Evolutionary conservation across 2,888 invertebrate species (phyloP).

Genomic region (Oscheius sp.): DNA sequence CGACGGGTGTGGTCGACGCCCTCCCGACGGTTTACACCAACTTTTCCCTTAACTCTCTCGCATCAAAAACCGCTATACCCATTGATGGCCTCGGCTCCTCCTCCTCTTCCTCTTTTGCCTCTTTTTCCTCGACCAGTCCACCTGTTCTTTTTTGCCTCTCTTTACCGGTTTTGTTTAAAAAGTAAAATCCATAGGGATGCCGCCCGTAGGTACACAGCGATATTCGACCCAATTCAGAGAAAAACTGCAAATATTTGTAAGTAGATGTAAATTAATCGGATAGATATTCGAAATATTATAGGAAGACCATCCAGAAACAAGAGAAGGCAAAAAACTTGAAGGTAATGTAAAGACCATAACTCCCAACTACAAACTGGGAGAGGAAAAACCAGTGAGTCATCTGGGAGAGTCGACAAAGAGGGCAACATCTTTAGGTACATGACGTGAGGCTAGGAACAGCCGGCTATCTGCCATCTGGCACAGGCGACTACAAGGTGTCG

Average conservation of each 20-base stretch:
- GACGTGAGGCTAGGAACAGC: constrained; percentile 55
- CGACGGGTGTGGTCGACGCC: constrained; percentile 23
- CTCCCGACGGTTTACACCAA: constrained; percentile 9
- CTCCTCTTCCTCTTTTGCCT: constrained; percentile 4
- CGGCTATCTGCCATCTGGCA: constrained; percentile 58
- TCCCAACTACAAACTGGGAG: constrained; percentile 68
- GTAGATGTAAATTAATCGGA: not conserved
- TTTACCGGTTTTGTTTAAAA: no score
- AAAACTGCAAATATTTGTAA: constrained; percentile 38
- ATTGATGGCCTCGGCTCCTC: not conserved
- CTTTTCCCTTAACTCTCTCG: constrained; percentile 19
- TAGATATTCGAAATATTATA: constrained; percentile 33
- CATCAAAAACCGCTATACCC: constrained; percentile 20
- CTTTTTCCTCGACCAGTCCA: not conserved
- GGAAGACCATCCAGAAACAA: constrained; percentile 58
- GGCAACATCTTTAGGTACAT: constrained; percentile 36
- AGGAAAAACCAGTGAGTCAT: constrained; percentile 58
- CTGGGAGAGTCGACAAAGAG: no score
- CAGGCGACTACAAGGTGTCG: constrained; percentile 69
- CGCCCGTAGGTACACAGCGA: constrained; percentile 22
- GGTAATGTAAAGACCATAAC: constrained; percentile 65
- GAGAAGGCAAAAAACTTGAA: constrained; percentile 51
- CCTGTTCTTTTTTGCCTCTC: not conserved
- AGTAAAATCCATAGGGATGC: constrained; percentile 15
- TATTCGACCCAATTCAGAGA: constrained; percentile 31